These are phyloP conservation scores for Acanthiza pusilla DNA, from an alignment of 2,797 vertebrate species.

Conservation along the genomic window DNA sequence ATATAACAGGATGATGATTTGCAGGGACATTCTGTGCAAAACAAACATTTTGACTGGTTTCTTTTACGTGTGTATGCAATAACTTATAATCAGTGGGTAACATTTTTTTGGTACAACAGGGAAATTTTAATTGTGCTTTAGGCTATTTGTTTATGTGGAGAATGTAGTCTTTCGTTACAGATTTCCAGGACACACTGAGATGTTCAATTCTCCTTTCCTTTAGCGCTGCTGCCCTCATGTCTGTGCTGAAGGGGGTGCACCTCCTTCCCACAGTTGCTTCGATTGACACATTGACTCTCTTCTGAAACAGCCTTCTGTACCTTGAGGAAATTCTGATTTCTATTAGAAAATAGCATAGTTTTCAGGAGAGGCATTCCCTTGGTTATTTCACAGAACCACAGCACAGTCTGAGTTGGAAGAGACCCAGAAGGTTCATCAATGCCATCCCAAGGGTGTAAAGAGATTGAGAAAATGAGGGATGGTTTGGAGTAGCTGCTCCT, in stretches of 20 bases:
- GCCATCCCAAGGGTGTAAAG: not conserved
- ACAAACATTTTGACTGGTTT: not conserved
- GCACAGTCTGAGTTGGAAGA: not conserved
- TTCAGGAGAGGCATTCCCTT: not conserved
- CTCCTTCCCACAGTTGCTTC: not conserved
- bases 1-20: not conserved
- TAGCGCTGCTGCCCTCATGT: not conserved
- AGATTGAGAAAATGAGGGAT: not conserved
- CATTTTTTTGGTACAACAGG: not conserved
- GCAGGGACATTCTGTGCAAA: not conserved
- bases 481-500: not conserved
- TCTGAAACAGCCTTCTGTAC: not conserved
- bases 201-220: not conserved
- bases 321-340: not conserved
- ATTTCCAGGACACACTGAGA: not conserved
- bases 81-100: not conserved
- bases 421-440: not conserved
- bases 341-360: not conserved
- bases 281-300: accelerated
- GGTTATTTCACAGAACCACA: not conserved
- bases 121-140: not conserved
- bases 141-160: not conserved
- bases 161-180: not conserved
- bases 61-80: not conserved
- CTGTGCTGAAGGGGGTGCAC: not conserved